A percentile compares a stretch with the other conserved stretches of the same genome.
phyloP scores from a whole-genome alignment of 2,797 vertebrate genomes.

The Botia kubotai region DNA sequence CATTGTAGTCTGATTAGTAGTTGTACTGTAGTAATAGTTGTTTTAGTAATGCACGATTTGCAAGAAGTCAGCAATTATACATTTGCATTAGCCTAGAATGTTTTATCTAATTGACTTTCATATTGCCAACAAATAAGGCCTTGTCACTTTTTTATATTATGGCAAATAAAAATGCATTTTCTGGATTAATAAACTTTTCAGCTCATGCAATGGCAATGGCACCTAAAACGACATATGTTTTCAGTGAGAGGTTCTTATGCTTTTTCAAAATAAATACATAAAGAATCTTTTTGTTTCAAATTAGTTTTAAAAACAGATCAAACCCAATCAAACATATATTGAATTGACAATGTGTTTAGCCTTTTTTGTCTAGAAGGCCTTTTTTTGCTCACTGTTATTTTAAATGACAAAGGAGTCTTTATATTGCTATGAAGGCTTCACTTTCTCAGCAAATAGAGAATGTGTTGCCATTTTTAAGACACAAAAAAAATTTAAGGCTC shows the following conservation, averaged over 20 bases:
- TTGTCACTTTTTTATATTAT: constrained; percentile 84
- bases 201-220: constrained; percentile 72
- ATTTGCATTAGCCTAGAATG: constrained; percentile 81
- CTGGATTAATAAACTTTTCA: constrained; percentile 78
- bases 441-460: constrained; percentile 67
- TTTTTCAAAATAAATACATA: constrained; percentile 80
- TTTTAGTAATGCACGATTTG: constrained; percentile 80
- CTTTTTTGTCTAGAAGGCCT: not conserved
- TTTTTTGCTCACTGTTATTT: not conserved
- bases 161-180: constrained; percentile 75
- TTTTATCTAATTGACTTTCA: constrained; percentile 80
- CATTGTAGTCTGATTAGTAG: constrained; percentile 76
- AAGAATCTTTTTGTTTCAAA: constrained; percentile 4
- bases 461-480: constrained; percentile 71
- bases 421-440: constrained; percentile 71
- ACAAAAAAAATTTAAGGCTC: constrained; percentile 67
- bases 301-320: not conserved
- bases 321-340: not conserved
- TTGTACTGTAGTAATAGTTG: constrained; percentile 69
- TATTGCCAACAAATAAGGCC: constrained; percentile 79
- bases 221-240: constrained; percentile 57
- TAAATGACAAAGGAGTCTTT: constrained; percentile 63
- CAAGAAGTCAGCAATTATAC: constrained; percentile 69
- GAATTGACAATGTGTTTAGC: no score
- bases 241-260: constrained; percentile 79